Percentiles rank a stretch among this genome's conserved stretches.
These are phyloP conservation scores for Notarius lentiginosus DNA, from an alignment of 2,113 vertebrate genomes.

Conservation along the genomic window DNA sequence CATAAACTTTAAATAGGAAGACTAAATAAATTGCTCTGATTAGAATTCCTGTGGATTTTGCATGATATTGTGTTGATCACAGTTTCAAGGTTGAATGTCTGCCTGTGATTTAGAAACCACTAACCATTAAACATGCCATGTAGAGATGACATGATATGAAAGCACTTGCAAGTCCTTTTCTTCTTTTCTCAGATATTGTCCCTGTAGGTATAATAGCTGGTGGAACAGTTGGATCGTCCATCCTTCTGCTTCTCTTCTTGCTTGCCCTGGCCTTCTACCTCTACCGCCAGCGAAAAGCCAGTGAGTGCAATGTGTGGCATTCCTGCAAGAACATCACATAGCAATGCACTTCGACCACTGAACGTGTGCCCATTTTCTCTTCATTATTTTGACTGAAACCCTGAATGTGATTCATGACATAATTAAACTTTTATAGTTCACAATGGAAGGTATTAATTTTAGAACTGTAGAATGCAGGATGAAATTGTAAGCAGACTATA, in stretches of 20 bases:
- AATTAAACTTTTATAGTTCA: background rate
- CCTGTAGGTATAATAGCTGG: constrained; percentile 88
- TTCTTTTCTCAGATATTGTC: constrained; percentile 76
- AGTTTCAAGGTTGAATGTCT: background rate
- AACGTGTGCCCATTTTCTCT: background rate
- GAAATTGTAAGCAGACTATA: background rate
- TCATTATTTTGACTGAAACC: background rate
- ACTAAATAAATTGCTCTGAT: background rate
- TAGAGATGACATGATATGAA: background rate
- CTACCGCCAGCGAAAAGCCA: constrained; percentile 92
- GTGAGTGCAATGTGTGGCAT: constrained; percentile 74
- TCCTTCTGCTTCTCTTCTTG: constrained; percentile 81
- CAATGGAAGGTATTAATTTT: background rate
- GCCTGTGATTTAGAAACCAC: background rate
- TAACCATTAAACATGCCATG: background rate
- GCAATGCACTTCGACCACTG: background rate
- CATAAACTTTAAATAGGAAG: background rate
- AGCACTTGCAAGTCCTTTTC: background rate
- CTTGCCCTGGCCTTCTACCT: constrained; percentile 82
- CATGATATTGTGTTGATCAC: background rate
- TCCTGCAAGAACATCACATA: background rate
- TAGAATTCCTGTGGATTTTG: background rate
- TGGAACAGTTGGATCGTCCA: constrained; percentile 82
- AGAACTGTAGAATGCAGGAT: background rate
- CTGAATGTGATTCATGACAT: background rate